Evolutionary conservation across 2,797 vertebrate genomes (phyloP).

Genomic region (Chaetodon trifasciatus): DNA sequence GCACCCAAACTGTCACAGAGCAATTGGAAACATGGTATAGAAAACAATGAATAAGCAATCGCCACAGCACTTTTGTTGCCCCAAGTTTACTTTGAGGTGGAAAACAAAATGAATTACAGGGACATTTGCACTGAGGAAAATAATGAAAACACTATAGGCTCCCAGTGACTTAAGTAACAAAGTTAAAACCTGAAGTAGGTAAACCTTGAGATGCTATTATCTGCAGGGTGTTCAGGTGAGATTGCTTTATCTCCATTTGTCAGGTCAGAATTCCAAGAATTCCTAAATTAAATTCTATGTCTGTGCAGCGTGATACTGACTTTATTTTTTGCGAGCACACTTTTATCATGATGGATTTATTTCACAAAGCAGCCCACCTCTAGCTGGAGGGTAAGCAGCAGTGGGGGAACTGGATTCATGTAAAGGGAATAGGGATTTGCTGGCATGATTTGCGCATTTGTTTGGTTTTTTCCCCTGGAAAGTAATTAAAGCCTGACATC

Average conservation of each 20-base stretch:
- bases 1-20: conserved; percentile 24
- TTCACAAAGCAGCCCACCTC: conserved; percentile 41
- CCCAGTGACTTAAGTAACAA: conserved; percentile 24
- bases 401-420: conserved; percentile 36
- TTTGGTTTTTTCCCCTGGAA: conserved; percentile 53
- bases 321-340: conserved; percentile 32
- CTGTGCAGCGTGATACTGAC: conserved; percentile 48
- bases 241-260: conserved; percentile 66
- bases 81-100: conserved; percentile 26
- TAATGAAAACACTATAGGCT: conserved; percentile 32
- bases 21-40: conserved; percentile 37
- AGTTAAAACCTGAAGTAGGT: conserved; percentile 41
- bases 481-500: conserved; percentile 71
- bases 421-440: conserved; percentile 60
- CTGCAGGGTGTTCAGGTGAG: conserved; percentile 59
- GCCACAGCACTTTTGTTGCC: conserved; percentile 12
- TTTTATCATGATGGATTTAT: conserved; percentile 67
- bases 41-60: conserved; percentile 54
- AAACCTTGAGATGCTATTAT: conserved; percentile 54
- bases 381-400: conserved; percentile 41
- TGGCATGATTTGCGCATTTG: conserved; percentile 54
- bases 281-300: conserved; percentile 50
- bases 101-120: conserved; percentile 25
- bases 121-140: conserved; percentile 11
- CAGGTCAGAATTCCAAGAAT: conserved; percentile 64